Conservation (phyloP, 1,140 invertebrate species). For the Calliopsis andreniformis region DNA sequence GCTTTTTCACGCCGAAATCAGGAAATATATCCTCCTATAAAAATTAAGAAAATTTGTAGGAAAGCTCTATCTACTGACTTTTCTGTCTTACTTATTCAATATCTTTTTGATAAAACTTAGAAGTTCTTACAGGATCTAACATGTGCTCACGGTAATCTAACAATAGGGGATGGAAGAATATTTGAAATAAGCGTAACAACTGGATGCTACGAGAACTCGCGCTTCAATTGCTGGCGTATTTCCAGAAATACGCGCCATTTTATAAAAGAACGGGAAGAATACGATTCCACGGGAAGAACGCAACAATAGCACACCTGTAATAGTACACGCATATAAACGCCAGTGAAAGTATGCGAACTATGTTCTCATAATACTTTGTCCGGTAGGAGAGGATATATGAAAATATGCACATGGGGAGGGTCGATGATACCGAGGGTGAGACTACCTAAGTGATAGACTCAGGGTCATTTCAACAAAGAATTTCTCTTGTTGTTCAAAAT, state of each 20-base stretch:
- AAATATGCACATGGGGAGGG: constrained; percentile 45
- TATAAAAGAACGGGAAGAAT: background rate
- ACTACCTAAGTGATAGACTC: background rate
- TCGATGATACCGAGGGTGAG: constrained; percentile 38
- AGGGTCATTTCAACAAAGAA: constrained; percentile 27
- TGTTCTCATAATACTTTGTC: constrained; percentile 81
- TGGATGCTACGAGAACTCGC: background rate
- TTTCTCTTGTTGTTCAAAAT: too few species aligned
- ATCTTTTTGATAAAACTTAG: too few species aligned
- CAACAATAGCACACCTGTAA: constrained; percentile 43
- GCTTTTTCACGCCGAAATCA: background rate
- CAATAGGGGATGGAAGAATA: background rate
- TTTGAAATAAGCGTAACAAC: background rate
- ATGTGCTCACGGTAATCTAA: background rate
- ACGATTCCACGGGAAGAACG: constrained; percentile 15
- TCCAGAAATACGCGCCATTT: background rate
- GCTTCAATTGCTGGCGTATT: background rate
- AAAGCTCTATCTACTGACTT: too few species aligned
- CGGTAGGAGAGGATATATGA: constrained; percentile 54
- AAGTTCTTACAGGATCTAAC: too few species aligned
- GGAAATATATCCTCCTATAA: background rate
- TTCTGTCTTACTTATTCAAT: too few species aligned
- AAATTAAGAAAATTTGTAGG: too few species aligned
- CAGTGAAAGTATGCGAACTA: constrained; percentile 77
- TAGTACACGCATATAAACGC: constrained; percentile 45